phyloP scores from a whole-genome alignment of 2,888 invertebrate genomes.

The Rugalucina vietnamica region DNA sequence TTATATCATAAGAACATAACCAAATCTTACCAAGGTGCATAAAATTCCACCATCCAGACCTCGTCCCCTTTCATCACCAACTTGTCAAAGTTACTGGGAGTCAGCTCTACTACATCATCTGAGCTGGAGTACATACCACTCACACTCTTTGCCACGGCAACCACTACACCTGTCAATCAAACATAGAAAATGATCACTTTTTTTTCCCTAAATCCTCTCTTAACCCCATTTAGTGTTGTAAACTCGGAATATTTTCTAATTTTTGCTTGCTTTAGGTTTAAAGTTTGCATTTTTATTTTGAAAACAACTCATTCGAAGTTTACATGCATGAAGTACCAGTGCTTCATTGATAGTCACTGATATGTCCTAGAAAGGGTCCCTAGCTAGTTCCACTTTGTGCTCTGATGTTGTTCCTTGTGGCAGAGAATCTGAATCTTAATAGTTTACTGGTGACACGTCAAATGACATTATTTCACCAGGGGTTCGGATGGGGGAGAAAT shows the following conservation, averaged over 20 bases:
- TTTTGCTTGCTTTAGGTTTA: no score
- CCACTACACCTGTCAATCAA: conserved; percentile 13
- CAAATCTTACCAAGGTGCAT: conserved; percentile 97
- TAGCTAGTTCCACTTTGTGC: no score
- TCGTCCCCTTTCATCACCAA: conserved; percentile 92
- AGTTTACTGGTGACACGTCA: no score
- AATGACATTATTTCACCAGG: no score
- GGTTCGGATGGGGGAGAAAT: no score
- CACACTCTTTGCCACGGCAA: conserved; percentile 45
- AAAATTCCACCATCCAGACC: conserved; percentile 98
- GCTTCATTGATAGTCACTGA: no score
- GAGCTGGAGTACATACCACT: conserved; percentile 73
- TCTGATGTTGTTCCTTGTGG: no score
- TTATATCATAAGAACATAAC: no score
- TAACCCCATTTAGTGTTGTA: not conserved
- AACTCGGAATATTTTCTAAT: no score
- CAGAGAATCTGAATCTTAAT: no score
- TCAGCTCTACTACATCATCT: conserved; percentile 92
- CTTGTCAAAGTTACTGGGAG: conserved; percentile 93
- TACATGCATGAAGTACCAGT: not conserved
- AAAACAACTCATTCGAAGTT: not conserved
- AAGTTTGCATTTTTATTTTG: no score
- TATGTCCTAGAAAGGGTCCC: no score
- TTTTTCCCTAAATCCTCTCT: not conserved
- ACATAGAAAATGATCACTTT: not conserved